A percentile compares a stretch with the other conserved stretches of the same genome.
These are phyloP conservation scores for Pelodiscus sinensis DNA, from an alignment of 2,113 vertebrate species.

Conservation along the genomic window DNA sequence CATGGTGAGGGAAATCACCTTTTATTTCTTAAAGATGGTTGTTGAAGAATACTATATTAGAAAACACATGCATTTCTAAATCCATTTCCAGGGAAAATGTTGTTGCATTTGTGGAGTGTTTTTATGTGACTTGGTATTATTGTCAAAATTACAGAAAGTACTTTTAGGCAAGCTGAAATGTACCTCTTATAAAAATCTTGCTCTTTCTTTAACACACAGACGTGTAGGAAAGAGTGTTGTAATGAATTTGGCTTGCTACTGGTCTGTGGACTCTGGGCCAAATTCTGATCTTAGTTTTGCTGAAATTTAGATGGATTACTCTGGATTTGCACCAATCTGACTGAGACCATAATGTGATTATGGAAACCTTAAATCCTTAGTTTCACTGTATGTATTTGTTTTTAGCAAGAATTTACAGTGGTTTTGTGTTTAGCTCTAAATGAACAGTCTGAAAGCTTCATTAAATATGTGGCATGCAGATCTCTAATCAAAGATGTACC, in stretches of 20 bases:
- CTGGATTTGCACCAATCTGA: neutral
- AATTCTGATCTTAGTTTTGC: neutral
- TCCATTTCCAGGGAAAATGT: constrained; percentile 75
- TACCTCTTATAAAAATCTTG: constrained; percentile 34
- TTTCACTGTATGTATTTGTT: neutral
- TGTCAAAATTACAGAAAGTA: constrained; percentile 76
- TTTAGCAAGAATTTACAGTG: neutral
- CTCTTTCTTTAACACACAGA: constrained; percentile 74
- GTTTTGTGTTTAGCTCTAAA: neutral
- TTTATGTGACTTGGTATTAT: constrained; percentile 78
- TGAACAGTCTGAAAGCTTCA: neutral
- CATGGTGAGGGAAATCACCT: constrained; percentile 9
- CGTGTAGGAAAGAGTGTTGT: constrained; percentile 73
- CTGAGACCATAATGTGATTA: neutral
- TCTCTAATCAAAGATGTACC: too few relatives aligned
- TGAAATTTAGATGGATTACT: neutral
- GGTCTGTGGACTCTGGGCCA: constrained; percentile 55
- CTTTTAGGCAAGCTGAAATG: constrained; percentile 69
- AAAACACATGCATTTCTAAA: constrained; percentile 17
- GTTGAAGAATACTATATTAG: constrained; percentile 8
- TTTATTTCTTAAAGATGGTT: constrained; percentile 52
- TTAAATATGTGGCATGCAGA: too few relatives aligned
- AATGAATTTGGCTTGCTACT: constrained; percentile 69
- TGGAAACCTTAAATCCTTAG: neutral
- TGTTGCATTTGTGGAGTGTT: constrained; percentile 58